phyloP scores from a whole-genome alignment of 2,888 invertebrate species.

The Lasioglossum leucozonium region DNA sequence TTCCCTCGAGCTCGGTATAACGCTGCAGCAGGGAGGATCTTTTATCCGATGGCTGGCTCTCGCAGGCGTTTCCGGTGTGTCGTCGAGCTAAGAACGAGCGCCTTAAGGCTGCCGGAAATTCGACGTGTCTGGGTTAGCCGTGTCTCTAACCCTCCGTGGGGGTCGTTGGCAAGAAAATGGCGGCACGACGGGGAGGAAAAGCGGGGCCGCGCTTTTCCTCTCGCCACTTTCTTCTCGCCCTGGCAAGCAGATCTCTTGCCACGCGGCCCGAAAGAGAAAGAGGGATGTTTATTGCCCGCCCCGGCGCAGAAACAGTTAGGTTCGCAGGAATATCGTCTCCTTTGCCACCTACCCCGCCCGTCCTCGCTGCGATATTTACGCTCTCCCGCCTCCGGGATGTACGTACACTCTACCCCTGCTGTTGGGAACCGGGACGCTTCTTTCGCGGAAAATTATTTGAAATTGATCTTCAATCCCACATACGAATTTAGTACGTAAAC shows the following conservation, averaged over 20 bases:
- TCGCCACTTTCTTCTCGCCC: conserved; percentile 20
- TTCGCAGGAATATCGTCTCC: conserved; percentile 57
- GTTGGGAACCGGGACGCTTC: too few relatives aligned
- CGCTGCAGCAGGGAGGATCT: not conserved
- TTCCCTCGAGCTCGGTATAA: not conserved
- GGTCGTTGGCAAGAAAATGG: conserved; percentile 14
- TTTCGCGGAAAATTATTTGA: not conserved
- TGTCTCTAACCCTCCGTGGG: conserved; percentile 29
- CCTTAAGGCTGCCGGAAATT: conserved; percentile 55
- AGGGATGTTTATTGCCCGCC: conserved; percentile 46
- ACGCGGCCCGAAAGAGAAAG: conserved; percentile 1
- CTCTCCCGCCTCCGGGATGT: conserved; percentile 19
- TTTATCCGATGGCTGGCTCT: conserved; percentile 30
- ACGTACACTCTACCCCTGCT: too few relatives aligned
- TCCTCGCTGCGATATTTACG: conserved; percentile 51
- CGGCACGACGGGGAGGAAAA: not conserved
- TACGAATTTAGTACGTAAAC: not conserved
- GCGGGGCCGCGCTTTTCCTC: not conserved
- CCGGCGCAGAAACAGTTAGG: conserved; percentile 59
- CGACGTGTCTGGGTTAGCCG: conserved; percentile 49
- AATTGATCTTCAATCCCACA: not conserved
- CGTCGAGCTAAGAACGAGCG: conserved; percentile 34
- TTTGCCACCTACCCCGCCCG: conserved; percentile 62
- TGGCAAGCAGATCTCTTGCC: not conserved
- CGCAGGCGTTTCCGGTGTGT: conserved; percentile 36